A percentile compares a stretch with the other conserved stretches of the same genome.
Conservation (phyloP, 2,113 vertebrate species). For the Dromiciops gliroides region DNA sequence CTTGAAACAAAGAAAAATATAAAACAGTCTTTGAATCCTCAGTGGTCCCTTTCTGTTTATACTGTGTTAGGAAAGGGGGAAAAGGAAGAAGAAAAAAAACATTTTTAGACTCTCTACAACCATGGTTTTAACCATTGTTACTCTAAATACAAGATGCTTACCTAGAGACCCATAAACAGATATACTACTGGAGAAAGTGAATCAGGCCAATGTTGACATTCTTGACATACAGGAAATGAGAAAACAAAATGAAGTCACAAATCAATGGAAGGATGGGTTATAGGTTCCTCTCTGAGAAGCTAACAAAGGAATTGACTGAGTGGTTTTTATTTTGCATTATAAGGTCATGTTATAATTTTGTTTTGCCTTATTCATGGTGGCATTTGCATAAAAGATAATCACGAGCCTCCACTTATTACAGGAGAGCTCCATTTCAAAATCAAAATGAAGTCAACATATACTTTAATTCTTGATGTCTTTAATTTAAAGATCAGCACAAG, state of each 20-base stretch:
- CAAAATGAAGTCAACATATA: not conserved
- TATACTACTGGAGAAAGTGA: not conserved
- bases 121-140: not conserved
- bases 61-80: not conserved
- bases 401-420: not conserved
- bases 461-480: not conserved
- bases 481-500: not conserved
- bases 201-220: not conserved
- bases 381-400: not conserved
- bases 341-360: not conserved
- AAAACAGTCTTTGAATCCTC: not conserved
- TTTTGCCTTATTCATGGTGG: not conserved
- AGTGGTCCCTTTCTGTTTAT: not conserved
- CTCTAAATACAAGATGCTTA: not conserved
- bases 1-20: not conserved
- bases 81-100: not conserved
- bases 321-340: not conserved
- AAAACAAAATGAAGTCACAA: not conserved
- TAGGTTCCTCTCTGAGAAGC: not conserved
- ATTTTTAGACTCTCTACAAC: not conserved
- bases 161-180: not conserved
- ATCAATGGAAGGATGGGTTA: not conserved
- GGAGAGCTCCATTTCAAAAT: not conserved
- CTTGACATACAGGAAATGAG: not conserved
- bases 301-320: not conserved